Evolutionary conservation across 2,888 invertebrate genomes (phyloP), one percentile per base, ranked within the genome.

Genomic region (Lampropteryx suffumata): DNA sequence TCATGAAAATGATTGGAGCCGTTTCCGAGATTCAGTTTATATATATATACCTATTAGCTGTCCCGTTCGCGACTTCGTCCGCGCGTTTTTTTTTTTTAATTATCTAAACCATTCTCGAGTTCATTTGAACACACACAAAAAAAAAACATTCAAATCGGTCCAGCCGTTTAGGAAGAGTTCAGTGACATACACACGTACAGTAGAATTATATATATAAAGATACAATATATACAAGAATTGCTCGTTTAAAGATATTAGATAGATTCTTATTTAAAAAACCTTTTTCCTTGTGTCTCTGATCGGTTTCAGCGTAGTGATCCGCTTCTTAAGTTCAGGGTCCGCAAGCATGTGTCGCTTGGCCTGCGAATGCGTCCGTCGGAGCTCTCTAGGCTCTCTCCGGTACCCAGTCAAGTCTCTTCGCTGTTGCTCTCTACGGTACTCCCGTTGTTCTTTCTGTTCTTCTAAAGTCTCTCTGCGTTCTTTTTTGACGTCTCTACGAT

Each of bases 341-440:
- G 63, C 50, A 6, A 77, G 46, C 84, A 86, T 84, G 47, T 86
- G 85, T 24, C 84, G 68, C 54, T 86, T 86, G 0, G 77, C 59
- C 44, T 81, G 82, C 29, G 73, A 77, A 49, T 84, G 83, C 0
- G 72, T 30, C 0, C 66, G 70, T 0, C 69, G 59, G 0, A 62
- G 21, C 2, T 68, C 65, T n/a, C 67, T 64, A 1, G 40, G 54
- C 0, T 48, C 55, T 36, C 54, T 52, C 42, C 60, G 50, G 41
- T 63, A 62, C 13, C 67, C 51, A 17, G 17, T 17, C 12, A 55
- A 46, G 21, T 13, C 11, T 55, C 59, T 45, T 39, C 37, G 9
- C 10, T 17, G 14, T 13, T 1, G 5, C 0, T 65, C 51, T 67
- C 67, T 50, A 55, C 56, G 55, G 0, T 68, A 61, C 12, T 68